These are phyloP conservation scores for Drosophila crucigera DNA, from an alignment of 2,888 invertebrate species.

Conservation along the genomic window DNA sequence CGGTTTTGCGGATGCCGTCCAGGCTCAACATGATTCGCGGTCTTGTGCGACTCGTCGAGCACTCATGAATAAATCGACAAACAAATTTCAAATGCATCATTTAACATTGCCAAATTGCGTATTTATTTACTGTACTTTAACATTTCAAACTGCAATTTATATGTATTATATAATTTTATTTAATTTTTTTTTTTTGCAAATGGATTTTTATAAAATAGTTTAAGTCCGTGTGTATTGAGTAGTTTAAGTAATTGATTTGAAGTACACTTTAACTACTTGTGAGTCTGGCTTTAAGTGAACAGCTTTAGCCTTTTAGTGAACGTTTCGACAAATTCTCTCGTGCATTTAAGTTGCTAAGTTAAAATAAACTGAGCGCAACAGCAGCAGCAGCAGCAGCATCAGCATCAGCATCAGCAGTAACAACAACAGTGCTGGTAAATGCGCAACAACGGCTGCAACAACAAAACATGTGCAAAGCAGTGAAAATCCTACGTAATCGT, in stretches of 20 bases:
- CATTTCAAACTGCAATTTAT: slow-evolving; percentile 18
- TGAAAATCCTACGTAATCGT: slow-evolving; percentile 73
- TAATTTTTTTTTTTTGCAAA: too few relatives aligned
- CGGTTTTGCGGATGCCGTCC: slow-evolving; percentile 42
- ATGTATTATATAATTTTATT: neutral
- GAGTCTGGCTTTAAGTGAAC: neutral
- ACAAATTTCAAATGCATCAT: slow-evolving; percentile 36
- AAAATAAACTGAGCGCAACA: slow-evolving; percentile 56
- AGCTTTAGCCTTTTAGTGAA: slow-evolving; percentile 15
- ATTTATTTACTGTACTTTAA: slow-evolving; percentile 17
- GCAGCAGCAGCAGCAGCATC: slow-evolving; percentile 26
- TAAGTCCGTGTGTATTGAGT: neutral
- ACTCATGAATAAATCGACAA: slow-evolving; percentile 52
- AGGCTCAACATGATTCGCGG: slow-evolving; percentile 53
- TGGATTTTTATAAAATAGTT: neutral
- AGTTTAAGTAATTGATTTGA: neutral
- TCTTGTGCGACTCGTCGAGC: slow-evolving; percentile 44
- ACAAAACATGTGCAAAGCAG: slow-evolving; percentile 60
- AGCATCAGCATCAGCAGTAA: slow-evolving; percentile 33
- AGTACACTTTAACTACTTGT: neutral
- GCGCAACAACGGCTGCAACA: slow-evolving; percentile 24
- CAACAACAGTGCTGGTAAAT: slow-evolving; percentile 43
- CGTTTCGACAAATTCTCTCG: slow-evolving; percentile 4
- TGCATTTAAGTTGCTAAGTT: slow-evolving; percentile 52
- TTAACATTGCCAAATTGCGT: slow-evolving; percentile 25